Evolutionary conservation across 2,888 invertebrate genomes (phyloP).

Genomic region (Drosophila ezoana): DNA sequence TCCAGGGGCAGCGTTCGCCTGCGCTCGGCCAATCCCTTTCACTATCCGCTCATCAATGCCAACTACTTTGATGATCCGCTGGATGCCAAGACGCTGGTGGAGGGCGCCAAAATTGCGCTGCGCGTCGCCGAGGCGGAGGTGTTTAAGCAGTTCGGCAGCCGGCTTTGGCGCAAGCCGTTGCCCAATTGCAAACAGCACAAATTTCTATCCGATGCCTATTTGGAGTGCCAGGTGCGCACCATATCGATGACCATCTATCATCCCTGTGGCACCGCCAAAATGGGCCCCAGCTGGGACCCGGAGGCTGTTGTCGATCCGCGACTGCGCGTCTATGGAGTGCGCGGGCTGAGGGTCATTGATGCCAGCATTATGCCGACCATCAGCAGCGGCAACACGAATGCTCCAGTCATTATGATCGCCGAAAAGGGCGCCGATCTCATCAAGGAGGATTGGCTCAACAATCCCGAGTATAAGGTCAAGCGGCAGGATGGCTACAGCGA

Average conservation of each 20-base stretch:
- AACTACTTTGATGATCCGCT: slow-evolving; percentile 94
- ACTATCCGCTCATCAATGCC: slow-evolving; percentile 95
- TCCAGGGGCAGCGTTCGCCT: slow-evolving; percentile 92
- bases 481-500: slow-evolving; percentile 46
- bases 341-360: slow-evolving; percentile 86
- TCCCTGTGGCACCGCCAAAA: slow-evolving; percentile 94
- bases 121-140: slow-evolving; percentile 90
- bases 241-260: slow-evolving; percentile 96
- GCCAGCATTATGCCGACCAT: slow-evolving; percentile 59
- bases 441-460: slow-evolving; percentile 91
- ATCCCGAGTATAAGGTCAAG: slow-evolving; percentile 82
- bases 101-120: slow-evolving; percentile 92
- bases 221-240: slow-evolving; percentile 94
- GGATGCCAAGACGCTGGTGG: slow-evolving; percentile 92
- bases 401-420: slow-evolving; percentile 96
- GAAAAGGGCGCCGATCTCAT: slow-evolving; percentile 95
- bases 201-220: slow-evolving; percentile 92
- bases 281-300: slow-evolving; percentile 92
- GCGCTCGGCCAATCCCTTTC: slow-evolving; percentile 92
- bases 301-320: slow-evolving; percentile 93
- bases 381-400: slow-evolving; percentile 93
- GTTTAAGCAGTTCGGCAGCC: slow-evolving; percentile 92
- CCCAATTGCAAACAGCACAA: slow-evolving; percentile 91
- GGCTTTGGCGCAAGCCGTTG: slow-evolving; percentile 90
- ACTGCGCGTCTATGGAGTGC: slow-evolving; percentile 91